These are phyloP conservation scores for Zelostemma sp. DNA, from an alignment of 1,140 invertebrate species.

Conservation along the genomic window DNA sequence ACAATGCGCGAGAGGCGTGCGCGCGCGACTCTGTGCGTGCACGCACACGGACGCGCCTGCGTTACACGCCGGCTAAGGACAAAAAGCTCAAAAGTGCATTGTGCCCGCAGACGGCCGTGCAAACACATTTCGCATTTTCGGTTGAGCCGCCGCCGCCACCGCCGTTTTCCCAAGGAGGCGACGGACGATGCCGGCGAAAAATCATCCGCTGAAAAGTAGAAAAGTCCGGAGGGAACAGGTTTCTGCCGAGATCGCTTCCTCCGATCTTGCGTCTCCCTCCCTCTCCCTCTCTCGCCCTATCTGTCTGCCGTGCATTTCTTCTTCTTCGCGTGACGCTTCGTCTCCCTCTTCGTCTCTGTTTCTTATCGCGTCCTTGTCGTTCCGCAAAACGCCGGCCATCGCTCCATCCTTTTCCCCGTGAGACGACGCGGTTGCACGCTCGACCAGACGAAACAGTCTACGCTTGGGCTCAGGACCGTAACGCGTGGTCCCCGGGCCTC, in stretches of 20 bases:
- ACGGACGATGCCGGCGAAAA: conserved; percentile 48
- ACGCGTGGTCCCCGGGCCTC: not conserved
- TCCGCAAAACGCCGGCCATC: conserved; percentile 51
- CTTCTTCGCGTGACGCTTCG: conserved; percentile 21
- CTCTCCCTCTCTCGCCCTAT: conserved; percentile 17
- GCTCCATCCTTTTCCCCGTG: conserved; percentile 67
- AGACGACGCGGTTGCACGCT: conserved; percentile 63
- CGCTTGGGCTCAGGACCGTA: conserved; percentile 60
- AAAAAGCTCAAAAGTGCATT: conserved; percentile 55
- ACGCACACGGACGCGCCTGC: conserved; percentile 21
- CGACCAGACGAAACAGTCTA: conserved; percentile 63
- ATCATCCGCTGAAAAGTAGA: conserved; percentile 63
- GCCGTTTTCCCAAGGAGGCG: not conserved
- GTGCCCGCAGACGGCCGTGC: conserved; percentile 50
- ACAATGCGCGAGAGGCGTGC: conserved; percentile 54
- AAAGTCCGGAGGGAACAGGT: conserved; percentile 66
- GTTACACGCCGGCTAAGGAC: conserved; percentile 25
- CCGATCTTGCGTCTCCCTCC: conserved; percentile 28
- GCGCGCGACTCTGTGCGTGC: conserved; percentile 40
- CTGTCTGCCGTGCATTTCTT: conserved; percentile 18
- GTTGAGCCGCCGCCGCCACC: conserved; percentile 7
- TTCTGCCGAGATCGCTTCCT: conserved; percentile 55
- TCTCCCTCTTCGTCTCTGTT: conserved; percentile 37
- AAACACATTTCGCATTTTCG: conserved; percentile 31
- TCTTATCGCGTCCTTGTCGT: conserved; percentile 21